These are phyloP conservation scores for Tipula helvola DNA, from an alignment of 2,888 invertebrate species.

Conservation along the genomic window DNA sequence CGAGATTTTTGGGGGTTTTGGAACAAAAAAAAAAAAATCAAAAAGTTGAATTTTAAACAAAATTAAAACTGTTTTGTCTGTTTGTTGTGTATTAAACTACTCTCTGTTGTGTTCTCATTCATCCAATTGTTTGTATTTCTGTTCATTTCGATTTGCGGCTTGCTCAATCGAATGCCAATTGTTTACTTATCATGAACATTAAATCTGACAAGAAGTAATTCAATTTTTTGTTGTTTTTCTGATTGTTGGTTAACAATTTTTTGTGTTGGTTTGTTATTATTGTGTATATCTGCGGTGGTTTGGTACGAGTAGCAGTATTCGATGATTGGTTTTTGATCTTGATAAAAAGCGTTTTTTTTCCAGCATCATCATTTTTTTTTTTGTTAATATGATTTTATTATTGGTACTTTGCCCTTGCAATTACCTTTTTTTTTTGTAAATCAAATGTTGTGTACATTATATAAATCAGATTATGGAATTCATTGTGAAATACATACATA, in stretches of 20 bases:
- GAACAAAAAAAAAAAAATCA: background rate
- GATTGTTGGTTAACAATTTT: background rate
- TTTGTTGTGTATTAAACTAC: background rate
- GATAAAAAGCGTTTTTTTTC: background rate
- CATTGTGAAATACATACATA: background rate
- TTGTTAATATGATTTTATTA: background rate
- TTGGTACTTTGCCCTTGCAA: background rate
- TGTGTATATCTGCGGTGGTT: background rate
- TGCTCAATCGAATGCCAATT: background rate
- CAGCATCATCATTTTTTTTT: background rate
- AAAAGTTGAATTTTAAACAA: background rate
- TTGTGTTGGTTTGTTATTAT: background rate
- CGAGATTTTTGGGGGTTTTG: background rate
- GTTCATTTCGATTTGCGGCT: background rate
- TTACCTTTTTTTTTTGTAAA: background rate
- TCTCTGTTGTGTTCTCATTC: background rate
- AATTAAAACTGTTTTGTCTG: background rate
- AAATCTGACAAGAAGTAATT: background rate
- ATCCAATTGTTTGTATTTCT: background rate
- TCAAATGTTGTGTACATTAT: background rate
- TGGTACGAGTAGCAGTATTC: background rate
- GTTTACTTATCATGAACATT: background rate
- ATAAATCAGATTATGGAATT: background rate
- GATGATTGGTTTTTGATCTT: constrained; percentile 4
- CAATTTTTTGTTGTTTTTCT: background rate